These are phyloP conservation scores for Oncopodura yosiiana DNA, from an alignment of 1,140 invertebrate species.

Conservation along the genomic window DNA sequence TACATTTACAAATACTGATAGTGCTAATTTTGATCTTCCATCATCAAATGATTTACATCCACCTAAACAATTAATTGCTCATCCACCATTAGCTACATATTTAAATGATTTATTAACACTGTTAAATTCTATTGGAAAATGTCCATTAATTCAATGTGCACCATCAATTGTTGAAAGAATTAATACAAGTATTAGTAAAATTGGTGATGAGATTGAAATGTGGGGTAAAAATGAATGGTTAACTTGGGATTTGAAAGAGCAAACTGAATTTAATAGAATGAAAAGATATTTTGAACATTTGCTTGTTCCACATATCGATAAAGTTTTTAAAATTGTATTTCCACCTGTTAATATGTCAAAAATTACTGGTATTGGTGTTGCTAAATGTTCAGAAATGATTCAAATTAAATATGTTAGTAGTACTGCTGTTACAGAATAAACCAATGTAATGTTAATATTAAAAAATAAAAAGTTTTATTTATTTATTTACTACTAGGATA, in stretches of 20 bases:
- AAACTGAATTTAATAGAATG: constrained; percentile 32
- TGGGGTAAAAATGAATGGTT: constrained; percentile 32
- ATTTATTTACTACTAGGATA: too few relatives aligned
- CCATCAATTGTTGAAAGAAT: constrained; percentile 18
- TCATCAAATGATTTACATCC: constrained; percentile 20
- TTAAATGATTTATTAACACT: constrained; percentile 29
- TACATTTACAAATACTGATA: constrained; percentile 13
- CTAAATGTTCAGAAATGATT: constrained; percentile 29
- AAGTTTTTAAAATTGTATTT: constrained; percentile 27
- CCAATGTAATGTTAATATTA: too few relatives aligned
- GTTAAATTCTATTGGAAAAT: constrained; percentile 30
- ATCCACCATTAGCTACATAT: constrained; percentile 26
- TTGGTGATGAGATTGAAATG: constrained; percentile 27
- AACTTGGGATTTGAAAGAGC: constrained; percentile 32
- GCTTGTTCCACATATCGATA: constrained; percentile 33
- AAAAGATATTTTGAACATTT: constrained; percentile 30
- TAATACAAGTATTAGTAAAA: constrained; percentile 26
- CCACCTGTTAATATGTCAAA: constrained; percentile 27
- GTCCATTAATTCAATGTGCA: constrained; percentile 25
- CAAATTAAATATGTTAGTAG: constrained; percentile 16
- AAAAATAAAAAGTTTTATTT: too few relatives aligned
- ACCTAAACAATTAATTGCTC: constrained; percentile 26
- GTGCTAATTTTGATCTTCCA: constrained; percentile 24
- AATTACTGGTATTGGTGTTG: constrained; percentile 27
- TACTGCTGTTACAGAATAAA: too few relatives aligned